A percentile compares a stretch with the other conserved stretches of the same genome.
phyloP scores from a whole-genome alignment of 2,888 invertebrate genomes.

The Habrosyne pyritoides region DNA sequence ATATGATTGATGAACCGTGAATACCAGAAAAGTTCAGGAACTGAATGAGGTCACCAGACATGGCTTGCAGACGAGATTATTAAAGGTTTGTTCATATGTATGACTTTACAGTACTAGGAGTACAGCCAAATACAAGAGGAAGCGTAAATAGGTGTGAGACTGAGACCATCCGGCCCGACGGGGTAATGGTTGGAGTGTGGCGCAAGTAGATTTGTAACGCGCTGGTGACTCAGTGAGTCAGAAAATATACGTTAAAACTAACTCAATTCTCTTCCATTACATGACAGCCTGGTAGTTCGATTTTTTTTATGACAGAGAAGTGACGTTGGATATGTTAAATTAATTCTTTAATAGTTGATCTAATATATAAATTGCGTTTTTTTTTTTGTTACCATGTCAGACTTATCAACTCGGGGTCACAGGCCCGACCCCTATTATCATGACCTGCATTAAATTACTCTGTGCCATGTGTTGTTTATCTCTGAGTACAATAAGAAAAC shows the following conservation, averaged over 20 bases:
- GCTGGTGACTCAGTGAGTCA: not conserved
- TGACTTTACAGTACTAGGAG: constrained; percentile 58
- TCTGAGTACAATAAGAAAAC: not conserved
- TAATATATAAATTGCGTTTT: too few relatives aligned
- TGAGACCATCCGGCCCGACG: constrained; percentile 77
- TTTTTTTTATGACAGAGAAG: not conserved
- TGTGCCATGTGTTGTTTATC: too few relatives aligned
- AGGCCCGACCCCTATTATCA: not conserved
- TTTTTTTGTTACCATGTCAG: not conserved
- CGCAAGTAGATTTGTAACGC: constrained; percentile 29
- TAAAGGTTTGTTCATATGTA: constrained; percentile 27
- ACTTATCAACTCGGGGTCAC: not conserved
- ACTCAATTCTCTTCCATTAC: not conserved
- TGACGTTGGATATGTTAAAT: not conserved
- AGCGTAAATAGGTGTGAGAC: constrained; percentile 81
- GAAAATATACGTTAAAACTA: not conserved
- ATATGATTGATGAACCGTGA: not conserved
- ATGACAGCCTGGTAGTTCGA: not conserved
- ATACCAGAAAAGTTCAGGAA: not conserved
- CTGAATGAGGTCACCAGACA: constrained; percentile 2
- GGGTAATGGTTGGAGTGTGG: constrained; percentile 61
- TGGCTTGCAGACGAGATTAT: constrained; percentile 2
- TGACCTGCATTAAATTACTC: not conserved
- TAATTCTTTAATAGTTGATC: not conserved
- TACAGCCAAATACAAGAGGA: constrained; percentile 68